Evolutionary conservation across 35 echinoderm and acorn worm species (phyloP).

Genomic region (Strongylocentrotus purpuratus): DNA sequence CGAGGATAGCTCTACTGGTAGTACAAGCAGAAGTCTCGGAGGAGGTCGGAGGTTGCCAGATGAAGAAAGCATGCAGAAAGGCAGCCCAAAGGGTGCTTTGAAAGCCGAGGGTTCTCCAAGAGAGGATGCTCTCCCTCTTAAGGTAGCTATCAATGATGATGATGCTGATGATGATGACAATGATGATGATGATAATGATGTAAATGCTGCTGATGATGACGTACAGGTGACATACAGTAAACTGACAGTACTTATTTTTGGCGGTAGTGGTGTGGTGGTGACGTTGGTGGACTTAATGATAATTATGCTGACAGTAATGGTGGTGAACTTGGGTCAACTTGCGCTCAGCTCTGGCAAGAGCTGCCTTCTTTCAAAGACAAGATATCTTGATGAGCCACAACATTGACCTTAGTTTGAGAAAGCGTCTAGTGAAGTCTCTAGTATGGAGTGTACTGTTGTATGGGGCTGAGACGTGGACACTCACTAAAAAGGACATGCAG

Average conservation of each 20-base stretch:
- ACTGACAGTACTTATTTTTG: not conserved
- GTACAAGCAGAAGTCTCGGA: not conserved
- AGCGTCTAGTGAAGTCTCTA: too few species aligned
- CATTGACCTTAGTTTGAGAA: too few species aligned
- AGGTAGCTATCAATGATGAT: not conserved
- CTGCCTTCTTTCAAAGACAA: too few species aligned
- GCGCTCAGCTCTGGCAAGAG: too few species aligned
- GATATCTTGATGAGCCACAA: too few species aligned
- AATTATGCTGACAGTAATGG: not conserved
- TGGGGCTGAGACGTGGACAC: too few species aligned
- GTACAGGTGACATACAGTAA: not conserved
- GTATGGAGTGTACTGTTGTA: too few species aligned
- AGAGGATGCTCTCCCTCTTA: conserved; percentile 13
- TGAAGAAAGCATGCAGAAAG: conserved; percentile 66
- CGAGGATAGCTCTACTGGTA: conserved; percentile 58
- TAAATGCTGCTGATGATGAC: not conserved
- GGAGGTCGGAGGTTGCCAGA: conserved; percentile 59
- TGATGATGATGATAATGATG: not conserved
- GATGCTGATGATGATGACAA: not conserved
- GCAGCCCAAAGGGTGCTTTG: conserved; percentile 50
- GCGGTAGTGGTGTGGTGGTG: not conserved
- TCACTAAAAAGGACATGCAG: too few species aligned
- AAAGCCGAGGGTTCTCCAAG: conserved; percentile 36
- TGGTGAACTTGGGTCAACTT: too few species aligned
- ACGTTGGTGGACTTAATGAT: not conserved